Conservation (phyloP, 1,140 invertebrate genomes). For the Parasteatoda tepidariorum region DNA sequence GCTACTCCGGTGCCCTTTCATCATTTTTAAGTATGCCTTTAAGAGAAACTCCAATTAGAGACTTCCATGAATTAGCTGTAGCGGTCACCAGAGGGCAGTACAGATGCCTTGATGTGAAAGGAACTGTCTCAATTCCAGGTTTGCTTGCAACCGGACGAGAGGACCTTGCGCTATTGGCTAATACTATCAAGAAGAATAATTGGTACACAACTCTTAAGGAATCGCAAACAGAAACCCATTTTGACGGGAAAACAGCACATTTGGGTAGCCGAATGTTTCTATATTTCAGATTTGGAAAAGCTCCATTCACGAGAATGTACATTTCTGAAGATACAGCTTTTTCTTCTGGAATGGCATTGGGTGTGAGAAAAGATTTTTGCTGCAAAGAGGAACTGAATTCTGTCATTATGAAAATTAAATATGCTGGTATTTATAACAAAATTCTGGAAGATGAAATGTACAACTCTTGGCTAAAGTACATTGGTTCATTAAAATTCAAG, state of each 20-base stretch:
- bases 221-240: neutral
- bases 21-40: constrained; percentile 20
- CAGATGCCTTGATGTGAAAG: neutral
- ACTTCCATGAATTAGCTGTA: neutral
- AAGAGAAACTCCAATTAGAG: neutral
- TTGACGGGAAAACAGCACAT: neutral
- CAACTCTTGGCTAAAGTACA: neutral
- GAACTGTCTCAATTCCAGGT: neutral
- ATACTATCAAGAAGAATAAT: neutral
- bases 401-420: neutral
- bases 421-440: neutral
- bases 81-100: neutral
- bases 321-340: neutral
- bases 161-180: neutral
- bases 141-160: neutral
- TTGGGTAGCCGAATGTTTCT: neutral
- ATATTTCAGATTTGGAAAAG: neutral
- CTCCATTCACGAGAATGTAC: neutral
- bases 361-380: neutral
- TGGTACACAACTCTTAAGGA: neutral
- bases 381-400: constrained; percentile 1
- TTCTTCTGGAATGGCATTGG: neutral
- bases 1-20: neutral
- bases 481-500: neutral
- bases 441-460: neutral